phyloP scores from a whole-genome alignment of 2,888 invertebrate species.

The Alloscopus bannaensis region DNA sequence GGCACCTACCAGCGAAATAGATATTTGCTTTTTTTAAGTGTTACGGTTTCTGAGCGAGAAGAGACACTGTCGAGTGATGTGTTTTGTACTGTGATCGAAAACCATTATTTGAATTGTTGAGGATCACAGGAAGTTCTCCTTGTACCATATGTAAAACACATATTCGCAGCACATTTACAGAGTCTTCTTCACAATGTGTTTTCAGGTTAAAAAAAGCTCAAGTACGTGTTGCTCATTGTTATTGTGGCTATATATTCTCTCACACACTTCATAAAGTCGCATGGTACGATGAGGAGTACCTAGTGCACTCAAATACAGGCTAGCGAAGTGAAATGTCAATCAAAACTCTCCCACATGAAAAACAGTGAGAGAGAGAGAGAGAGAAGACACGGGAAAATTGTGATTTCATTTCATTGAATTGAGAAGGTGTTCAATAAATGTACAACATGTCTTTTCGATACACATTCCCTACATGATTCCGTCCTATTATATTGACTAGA shows the following conservation, averaged over 20 bases:
- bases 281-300: background rate
- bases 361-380: conserved; percentile 28
- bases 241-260: conserved; percentile 1
- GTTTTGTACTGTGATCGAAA: conserved; percentile 47
- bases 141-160: conserved; percentile 8
- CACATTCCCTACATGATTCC: conserved; percentile 23
- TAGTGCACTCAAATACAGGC: conserved; percentile 4
- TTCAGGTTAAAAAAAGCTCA: conserved; percentile 9
- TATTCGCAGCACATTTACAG: background rate
- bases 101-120: conserved; percentile 50
- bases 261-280: conserved; percentile 6
- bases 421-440: conserved; percentile 54
- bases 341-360: conserved; percentile 56
- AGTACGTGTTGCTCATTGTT: background rate
- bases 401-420: conserved; percentile 43
- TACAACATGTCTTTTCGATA: conserved; percentile 49
- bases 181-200: conserved; percentile 2
- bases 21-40: conserved; percentile 11
- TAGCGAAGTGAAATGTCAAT: conserved; percentile 61
- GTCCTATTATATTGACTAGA: conserved; percentile 9
- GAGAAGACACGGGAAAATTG: conserved; percentile 47
- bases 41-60: conserved; percentile 50
- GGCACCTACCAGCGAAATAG: conserved; percentile 10
- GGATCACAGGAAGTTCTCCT: conserved; percentile 61
- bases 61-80: conserved; percentile 24